phyloP scores from a whole-genome alignment of 92 coral and sea anemone genomes.

The Epizoanthus illoricatus region DNA sequence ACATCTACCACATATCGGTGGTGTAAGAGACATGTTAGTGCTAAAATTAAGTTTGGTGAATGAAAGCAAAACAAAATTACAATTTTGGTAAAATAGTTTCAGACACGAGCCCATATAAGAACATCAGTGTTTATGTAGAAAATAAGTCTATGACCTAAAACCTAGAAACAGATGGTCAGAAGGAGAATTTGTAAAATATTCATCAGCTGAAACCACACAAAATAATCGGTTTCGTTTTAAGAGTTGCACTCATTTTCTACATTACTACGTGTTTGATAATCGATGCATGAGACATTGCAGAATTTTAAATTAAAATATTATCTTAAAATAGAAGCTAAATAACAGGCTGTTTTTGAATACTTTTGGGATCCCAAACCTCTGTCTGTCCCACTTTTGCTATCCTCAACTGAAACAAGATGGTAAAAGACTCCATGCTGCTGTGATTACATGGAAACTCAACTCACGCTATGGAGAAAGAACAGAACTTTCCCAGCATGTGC shows the following conservation, averaged over 20 bases:
- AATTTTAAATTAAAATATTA: slow-evolving; percentile 10
- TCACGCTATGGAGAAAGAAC: background rate
- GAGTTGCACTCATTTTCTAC: background rate
- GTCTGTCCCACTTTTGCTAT: background rate
- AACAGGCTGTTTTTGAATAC: slow-evolving; percentile 1
- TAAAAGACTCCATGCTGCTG: background rate
- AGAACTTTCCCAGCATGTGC: background rate
- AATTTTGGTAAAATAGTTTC: too few relatives aligned
- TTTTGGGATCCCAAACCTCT: slow-evolving; percentile 5
- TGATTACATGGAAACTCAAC: background rate
- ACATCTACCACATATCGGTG: too few relatives aligned
- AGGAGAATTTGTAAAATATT: background rate
- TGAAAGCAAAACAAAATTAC: too few relatives aligned
- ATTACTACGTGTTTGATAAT: background rate
- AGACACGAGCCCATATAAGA: too few relatives aligned
- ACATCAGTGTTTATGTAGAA: background rate
- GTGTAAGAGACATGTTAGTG: too few relatives aligned
- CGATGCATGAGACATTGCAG: background rate
- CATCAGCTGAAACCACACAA: slow-evolving; percentile 9
- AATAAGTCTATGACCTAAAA: background rate
- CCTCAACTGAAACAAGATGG: background rate
- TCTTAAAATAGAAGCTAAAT: slow-evolving; percentile 16
- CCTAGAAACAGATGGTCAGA: background rate
- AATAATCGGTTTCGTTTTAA: background rate
- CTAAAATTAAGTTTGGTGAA: too few relatives aligned